Evolutionary conservation across 2,888 invertebrate genomes (phyloP), one percentile per base, ranked within the genome.

Genomic region (Nymphalis c-album): DNA sequence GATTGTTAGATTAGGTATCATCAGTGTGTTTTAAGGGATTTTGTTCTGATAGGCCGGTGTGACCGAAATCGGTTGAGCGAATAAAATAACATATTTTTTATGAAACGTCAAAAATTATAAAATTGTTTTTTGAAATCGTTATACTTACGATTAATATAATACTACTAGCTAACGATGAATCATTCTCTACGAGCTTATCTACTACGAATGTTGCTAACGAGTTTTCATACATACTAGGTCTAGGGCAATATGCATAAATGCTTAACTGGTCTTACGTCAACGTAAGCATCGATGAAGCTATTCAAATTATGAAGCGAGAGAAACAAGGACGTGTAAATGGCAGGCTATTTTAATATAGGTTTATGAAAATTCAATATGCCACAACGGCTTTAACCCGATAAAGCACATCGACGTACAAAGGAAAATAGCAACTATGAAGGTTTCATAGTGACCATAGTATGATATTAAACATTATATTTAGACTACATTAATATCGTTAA

Each of bases 291-390:
- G 51, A 13, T 51, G 22, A 51, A 51, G 51, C 51, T 51, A 51
- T 51, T 31, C 10, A 58, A n/a, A 35, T 40, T 58, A 18, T 35
- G 35, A 40, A n/a, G 13, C 58, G 58, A 58, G 58, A 35, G 7
- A n/a, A n/a, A n/a, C 58, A 40, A 45, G 35, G 48, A 20, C 26
- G 62, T 57, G 62, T 62, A 58, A 58, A 50, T 62, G 62, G 45
- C 62, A 67, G 40, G 18, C 45, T 40, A 62, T 68, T 63, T 68
- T 63, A 53, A 67, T 53, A 60, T 53, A 7, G 40, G 35, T 62
- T 20, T 55, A 45, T 64, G 50, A 57, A 68, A 59, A 55, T 57
- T 47, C 55, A 64, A 64, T 55, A 55, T 68, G 40, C 22, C 45
- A 53, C 35, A 50, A 40, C 13, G 20, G 40, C 35, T 62, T 40